A percentile compares a stretch with the other conserved stretches of the same genome.
Conservation (phyloP, 2,888 invertebrate species). For the Philonicus albiceps region DNA sequence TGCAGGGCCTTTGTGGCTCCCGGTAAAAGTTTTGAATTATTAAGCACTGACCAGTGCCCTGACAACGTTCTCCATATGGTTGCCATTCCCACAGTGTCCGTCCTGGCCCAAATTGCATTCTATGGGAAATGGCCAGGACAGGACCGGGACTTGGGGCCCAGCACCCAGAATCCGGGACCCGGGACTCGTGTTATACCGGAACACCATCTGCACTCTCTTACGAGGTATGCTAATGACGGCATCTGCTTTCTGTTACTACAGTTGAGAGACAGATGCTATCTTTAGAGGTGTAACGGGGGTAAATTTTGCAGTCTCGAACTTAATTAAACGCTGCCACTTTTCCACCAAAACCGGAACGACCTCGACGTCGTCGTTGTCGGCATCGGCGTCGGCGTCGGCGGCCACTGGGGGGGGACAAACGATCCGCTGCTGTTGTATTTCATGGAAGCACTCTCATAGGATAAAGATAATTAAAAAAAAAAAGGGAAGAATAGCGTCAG, state of each 20-base stretch:
- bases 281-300: neutral
- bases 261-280: neutral
- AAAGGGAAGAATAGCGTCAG: neutral
- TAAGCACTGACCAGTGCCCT: conserved; percentile 10
- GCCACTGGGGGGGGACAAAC: neutral
- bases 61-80: neutral
- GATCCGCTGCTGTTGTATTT: neutral
- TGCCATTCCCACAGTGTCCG: neutral
- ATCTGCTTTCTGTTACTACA: neutral
- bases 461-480: neutral
- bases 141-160: neutral
- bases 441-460: neutral
- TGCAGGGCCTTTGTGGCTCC: neutral
- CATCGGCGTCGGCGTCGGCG: neutral
- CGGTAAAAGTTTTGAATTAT: conserved; percentile 27
- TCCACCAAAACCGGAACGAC: neutral
- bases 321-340: neutral
- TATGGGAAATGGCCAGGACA: neutral
- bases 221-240: neutral
- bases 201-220: neutral
- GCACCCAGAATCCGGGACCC: neutral
- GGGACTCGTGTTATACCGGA: neutral
- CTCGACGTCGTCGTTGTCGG: neutral
- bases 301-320: neutral
- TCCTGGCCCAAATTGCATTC: neutral